Conservation (phyloP, 2,888 invertebrate species). For the Agrypnus murinus region DNA sequence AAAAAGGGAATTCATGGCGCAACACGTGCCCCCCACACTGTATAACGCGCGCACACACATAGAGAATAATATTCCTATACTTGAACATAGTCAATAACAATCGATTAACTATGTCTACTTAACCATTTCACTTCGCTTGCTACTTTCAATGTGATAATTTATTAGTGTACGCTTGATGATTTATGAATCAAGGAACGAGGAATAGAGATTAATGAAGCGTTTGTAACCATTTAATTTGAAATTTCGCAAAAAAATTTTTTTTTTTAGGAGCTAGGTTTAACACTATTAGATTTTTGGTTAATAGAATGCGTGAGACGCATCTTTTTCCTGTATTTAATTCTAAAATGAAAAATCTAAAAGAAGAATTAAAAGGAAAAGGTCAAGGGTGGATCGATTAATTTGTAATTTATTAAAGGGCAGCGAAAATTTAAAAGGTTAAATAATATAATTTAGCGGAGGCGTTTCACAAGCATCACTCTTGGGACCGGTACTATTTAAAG, state of each 20-base stretch:
- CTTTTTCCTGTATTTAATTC: too few relatives aligned
- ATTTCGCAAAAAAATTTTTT: conserved; percentile 16
- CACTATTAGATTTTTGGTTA: too few relatives aligned
- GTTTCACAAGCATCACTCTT: too few relatives aligned
- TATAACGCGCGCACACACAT: not conserved
- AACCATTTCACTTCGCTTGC: conserved; percentile 44
- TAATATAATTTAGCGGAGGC: too few relatives aligned
- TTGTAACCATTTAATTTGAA: conserved; percentile 22
- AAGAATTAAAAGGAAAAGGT: not conserved
- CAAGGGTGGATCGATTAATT: not conserved
- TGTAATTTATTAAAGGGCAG: too few relatives aligned
- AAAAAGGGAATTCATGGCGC: conserved; percentile 42
- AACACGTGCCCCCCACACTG: conserved; percentile 47
- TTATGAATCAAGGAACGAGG: conserved; percentile 28
- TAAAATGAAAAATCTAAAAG: too few relatives aligned
- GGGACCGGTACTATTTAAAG: too few relatives aligned
- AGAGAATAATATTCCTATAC: conserved; percentile 15
- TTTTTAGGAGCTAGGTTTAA: conserved; percentile 1
- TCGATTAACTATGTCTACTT: conserved; percentile 42
- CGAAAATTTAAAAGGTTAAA: too few relatives aligned
- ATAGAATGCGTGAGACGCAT: too few relatives aligned
- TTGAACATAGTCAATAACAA: conserved; percentile 34
- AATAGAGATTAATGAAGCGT: conserved; percentile 32
- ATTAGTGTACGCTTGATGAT: conserved; percentile 40
- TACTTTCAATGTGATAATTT: conserved; percentile 42